Evolutionary conservation across 2,888 invertebrate genomes (phyloP).

Genomic region (Dromius quadrimaculatus): DNA sequence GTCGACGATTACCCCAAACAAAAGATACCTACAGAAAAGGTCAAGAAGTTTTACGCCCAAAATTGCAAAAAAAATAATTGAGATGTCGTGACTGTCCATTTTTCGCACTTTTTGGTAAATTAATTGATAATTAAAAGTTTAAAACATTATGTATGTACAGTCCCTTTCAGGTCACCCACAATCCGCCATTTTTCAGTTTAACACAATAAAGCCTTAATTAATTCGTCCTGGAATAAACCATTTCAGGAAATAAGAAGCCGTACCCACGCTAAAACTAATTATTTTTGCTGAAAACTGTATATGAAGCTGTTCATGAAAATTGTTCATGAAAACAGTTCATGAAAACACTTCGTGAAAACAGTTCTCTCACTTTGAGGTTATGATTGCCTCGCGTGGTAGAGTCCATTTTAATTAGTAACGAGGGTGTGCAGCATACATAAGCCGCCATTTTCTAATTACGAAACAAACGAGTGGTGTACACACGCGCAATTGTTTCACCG

Average conservation of each 20-base stretch:
- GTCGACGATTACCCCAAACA: no score
- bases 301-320: no score
- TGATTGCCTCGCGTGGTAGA: constrained; percentile 43
- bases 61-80: no score
- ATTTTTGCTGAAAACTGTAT: constrained; percentile 42
- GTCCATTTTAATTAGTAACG: constrained; percentile 58
- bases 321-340: constrained; percentile 31
- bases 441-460: constrained; percentile 61
- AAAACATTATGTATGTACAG: not conserved
- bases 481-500: constrained; percentile 53
- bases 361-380: constrained; percentile 36
- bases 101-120: not conserved
- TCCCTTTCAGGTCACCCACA: constrained; percentile 23
- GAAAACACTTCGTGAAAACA: no score
- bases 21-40: no score
- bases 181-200: constrained; percentile 17
- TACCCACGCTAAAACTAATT: constrained; percentile 38
- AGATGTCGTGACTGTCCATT: no score
- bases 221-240: constrained; percentile 6
- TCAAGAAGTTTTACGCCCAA: no score
- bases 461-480: constrained; percentile 58
- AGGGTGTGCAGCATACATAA: constrained; percentile 53
- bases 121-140: not conserved
- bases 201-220: constrained; percentile 31
- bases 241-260: constrained; percentile 14